phyloP scores from a whole-genome alignment of 2,888 invertebrate species.

The Nemotelus pantherinus region DNA sequence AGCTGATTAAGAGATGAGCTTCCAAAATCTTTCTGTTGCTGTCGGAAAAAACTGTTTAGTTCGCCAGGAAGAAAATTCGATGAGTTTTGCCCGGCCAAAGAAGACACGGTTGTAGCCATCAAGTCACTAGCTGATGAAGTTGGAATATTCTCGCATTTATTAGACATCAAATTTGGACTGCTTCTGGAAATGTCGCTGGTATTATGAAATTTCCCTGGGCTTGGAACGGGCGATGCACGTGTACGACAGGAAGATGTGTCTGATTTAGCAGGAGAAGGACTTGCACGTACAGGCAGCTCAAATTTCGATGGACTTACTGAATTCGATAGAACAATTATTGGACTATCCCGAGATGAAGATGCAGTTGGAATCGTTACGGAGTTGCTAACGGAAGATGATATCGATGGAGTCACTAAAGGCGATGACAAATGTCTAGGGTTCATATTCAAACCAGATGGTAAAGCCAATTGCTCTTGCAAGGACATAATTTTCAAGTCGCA shows the following conservation, averaged over 20 bases:
- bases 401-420: slow-evolving; percentile 55
- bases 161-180: slow-evolving; percentile 62
- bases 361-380: slow-evolving; percentile 52
- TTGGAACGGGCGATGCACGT: slow-evolving; percentile 67
- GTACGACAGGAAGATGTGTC: slow-evolving; percentile 70
- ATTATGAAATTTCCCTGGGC: slow-evolving; percentile 62
- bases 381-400: slow-evolving; percentile 56
- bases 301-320: slow-evolving; percentile 66
- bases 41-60: slow-evolving; percentile 60
- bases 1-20: slow-evolving; percentile 62
- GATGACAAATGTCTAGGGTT: slow-evolving; percentile 64
- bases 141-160: slow-evolving; percentile 58
- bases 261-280: slow-evolving; percentile 70
- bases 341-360: slow-evolving; percentile 62
- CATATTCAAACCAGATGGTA: slow-evolving; percentile 65
- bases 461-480: slow-evolving; percentile 62
- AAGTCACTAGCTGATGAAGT: slow-evolving; percentile 59
- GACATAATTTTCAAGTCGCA: slow-evolving; percentile 61
- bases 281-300: slow-evolving; percentile 69
- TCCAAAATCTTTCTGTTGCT: slow-evolving; percentile 62
- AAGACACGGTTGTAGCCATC: slow-evolving; percentile 63
- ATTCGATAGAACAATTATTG: slow-evolving; percentile 63
- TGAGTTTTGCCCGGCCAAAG: slow-evolving; percentile 62
- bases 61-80: slow-evolving; percentile 63
- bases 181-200: slow-evolving; percentile 63